Percentiles rank a stretch among this genome's conserved stretches.
Conservation (phyloP, 2,113 vertebrate species). For the Tauraco erythrolophus region DNA sequence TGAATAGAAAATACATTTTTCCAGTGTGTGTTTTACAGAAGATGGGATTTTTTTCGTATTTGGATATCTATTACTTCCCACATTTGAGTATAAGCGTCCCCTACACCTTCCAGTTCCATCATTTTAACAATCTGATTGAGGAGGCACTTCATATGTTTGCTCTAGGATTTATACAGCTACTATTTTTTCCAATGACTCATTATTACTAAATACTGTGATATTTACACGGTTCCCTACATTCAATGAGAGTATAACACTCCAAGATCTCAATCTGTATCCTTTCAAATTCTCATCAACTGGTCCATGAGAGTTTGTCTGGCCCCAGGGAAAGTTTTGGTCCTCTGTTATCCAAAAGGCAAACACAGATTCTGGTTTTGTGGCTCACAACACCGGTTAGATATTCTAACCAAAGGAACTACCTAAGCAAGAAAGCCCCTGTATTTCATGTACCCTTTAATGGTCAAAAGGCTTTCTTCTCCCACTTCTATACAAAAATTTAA, state of each 20-base stretch:
- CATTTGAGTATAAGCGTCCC: neutral
- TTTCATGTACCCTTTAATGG: neutral
- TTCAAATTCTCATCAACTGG: neutral
- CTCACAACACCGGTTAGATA: neutral
- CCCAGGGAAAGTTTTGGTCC: neutral
- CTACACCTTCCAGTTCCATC: neutral
- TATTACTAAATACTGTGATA: neutral
- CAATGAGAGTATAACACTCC: neutral
- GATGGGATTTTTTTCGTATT: neutral
- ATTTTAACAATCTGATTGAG: neutral
- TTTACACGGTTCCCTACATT: neutral
- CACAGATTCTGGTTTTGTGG: neutral
- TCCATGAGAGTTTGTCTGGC: neutral
- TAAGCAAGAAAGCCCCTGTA: neutral
- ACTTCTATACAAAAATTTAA: neutral
- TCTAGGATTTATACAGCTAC: neutral
- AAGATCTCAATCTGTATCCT: neutral
- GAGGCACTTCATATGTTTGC: conserved; percentile 5
- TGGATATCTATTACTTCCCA: neutral
- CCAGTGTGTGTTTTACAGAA: neutral
- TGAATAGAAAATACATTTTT: neutral
- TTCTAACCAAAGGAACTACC: neutral
- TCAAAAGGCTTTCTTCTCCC: neutral
- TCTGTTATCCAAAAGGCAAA: neutral
- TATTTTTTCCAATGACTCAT: neutral